These are phyloP conservation scores for Tamias sibiricus DNA, from an alignment of 2,113 vertebrate species.

Conservation along the genomic window DNA sequence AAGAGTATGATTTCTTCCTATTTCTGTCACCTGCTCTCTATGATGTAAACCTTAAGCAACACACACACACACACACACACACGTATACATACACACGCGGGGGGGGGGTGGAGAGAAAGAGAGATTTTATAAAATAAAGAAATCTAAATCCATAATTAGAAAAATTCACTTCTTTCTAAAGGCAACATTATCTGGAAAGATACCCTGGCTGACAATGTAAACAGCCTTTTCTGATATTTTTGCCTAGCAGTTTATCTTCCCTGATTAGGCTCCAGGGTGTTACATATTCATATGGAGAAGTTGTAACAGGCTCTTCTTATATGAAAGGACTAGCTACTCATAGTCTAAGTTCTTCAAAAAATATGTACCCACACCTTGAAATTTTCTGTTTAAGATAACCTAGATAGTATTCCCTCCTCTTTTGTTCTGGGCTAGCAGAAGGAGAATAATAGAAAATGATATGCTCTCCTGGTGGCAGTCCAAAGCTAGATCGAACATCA, in stretches of 20 bases:
- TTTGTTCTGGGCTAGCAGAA: background rate
- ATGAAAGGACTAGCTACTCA: background rate
- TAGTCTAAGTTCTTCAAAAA: background rate
- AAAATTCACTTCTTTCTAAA: background rate
- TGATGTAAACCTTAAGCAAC: background rate
- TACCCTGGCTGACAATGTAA: rapidly evolving
- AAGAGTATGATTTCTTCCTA: background rate
- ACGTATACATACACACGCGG: background rate
- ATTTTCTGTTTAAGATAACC: background rate
- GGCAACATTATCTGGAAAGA: background rate
- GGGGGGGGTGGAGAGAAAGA: no score
- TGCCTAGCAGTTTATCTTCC: background rate
- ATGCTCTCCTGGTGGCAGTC: background rate
- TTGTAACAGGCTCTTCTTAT: background rate
- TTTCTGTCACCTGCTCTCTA: background rate
- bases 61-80: background rate
- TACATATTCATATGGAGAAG: background rate
- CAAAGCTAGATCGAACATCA: background rate
- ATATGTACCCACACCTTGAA: background rate
- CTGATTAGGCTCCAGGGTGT: background rate
- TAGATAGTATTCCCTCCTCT: background rate
- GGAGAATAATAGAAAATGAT: background rate
- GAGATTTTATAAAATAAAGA: background rate
- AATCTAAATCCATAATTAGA: background rate
- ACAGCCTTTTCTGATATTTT: background rate